Evolutionary conservation across 2,888 invertebrate genomes (phyloP), one percentile per base, ranked within the genome.

Genomic region (Rhamnusium bicolor): DNA sequence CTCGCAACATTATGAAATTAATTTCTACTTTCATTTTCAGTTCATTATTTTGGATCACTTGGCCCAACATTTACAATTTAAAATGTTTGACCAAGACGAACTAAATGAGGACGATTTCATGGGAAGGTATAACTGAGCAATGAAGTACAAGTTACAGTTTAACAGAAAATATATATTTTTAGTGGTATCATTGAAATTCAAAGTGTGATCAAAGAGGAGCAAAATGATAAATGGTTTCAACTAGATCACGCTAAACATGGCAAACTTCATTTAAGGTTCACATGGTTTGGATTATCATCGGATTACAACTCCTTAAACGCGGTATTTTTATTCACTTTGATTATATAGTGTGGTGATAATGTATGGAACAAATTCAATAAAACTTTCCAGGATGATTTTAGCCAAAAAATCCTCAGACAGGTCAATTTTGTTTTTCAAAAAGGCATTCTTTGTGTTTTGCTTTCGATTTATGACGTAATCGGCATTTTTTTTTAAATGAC

Each of bases 211-310:
- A 84, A 83, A 72, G 79, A 80, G 40, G 83, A 80, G 0, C 72
- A 83, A 69, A 81, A 76, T 24, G 85, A 85, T 63, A 82, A 82
- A 72, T 85, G 85, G 85, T 91, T 97, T 80, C 94, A 95, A 0
- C 89, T 98, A 80, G 97, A 98, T 87, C 94, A 96, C 85, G 97
- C 96, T 10, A 97, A 97, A 87, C 96, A 96, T 84, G 98, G 98
- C 2, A 93, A 96, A 89, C 90, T 99, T 0, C 96, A 98, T 85
- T 88, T 98, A 66, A 93, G 96, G 63, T 90, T 97, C 63, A 93
- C 93, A 6, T 98, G 98, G 98, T 92, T 97, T 80, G 92, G 93
- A 62, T 90, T 98, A 61, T 92, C 94, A 49, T 89, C 92, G 32
- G 92, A 94, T 82, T 87, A 91, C 1, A 87, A 89, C 40, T 94